Conservation (phyloP, 2,888 invertebrate genomes). For the Ditula angustiorana region DNA sequence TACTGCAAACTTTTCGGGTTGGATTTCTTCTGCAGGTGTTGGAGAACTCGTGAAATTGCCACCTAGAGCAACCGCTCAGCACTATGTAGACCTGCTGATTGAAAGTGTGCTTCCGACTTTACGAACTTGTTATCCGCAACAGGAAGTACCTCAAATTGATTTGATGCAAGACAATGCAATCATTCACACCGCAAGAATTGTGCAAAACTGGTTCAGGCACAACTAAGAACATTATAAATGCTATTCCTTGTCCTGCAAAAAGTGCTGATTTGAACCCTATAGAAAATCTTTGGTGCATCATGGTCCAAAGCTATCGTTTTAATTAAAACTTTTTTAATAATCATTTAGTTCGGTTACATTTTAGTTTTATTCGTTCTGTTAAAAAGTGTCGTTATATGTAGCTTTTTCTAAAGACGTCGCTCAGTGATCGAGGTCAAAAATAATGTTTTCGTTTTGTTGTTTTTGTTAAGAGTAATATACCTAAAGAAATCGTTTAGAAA, state of each 20-base stretch:
- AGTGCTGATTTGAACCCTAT: conserved; percentile 16
- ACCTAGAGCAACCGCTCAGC: background rate
- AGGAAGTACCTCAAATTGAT: background rate
- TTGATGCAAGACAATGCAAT: background rate
- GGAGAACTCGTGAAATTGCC: background rate
- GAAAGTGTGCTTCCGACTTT: background rate
- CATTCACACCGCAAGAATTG: background rate
- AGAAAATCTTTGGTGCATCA: conserved; percentile 10
- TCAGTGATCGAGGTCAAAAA: too few relatives aligned
- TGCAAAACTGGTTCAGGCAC: conserved; percentile 6
- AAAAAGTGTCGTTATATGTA: too few relatives aligned
- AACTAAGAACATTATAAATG: background rate
- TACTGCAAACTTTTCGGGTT: background rate
- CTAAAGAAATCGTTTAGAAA: too few relatives aligned
- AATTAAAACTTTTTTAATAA: too few relatives aligned
- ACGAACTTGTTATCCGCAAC: background rate
- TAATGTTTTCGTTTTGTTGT: too few relatives aligned
- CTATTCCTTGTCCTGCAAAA: too few relatives aligned
- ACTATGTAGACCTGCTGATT: background rate
- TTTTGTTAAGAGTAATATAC: too few relatives aligned
- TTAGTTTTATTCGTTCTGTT: too few relatives aligned
- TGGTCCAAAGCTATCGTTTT: too few relatives aligned
- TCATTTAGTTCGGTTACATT: too few relatives aligned
- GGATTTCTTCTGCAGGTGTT: background rate
- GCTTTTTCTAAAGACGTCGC: too few relatives aligned